Percentiles rank a stretch among this genome's conserved stretches.
Evolutionary conservation across 2,888 invertebrate genomes (phyloP).

Genomic region (Leucania comma): DNA sequence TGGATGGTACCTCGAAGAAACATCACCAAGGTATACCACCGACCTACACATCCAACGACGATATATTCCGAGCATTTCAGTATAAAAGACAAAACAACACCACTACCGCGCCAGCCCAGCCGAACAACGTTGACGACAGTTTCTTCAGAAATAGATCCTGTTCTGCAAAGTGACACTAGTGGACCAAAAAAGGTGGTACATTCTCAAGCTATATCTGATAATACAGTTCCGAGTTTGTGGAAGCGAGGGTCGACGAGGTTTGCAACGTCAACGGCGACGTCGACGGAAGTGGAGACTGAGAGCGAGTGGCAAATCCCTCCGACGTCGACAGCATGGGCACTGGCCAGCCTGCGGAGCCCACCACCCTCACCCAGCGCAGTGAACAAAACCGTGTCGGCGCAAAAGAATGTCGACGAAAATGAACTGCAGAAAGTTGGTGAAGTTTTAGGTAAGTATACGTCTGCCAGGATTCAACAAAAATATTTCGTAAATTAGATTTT

Average conservation of each 20-base stretch:
- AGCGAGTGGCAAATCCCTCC: slow-evolving; percentile 86
- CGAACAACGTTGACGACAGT: slow-evolving; percentile 82
- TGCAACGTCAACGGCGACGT: slow-evolving; percentile 76
- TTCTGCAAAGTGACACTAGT: slow-evolving; percentile 83
- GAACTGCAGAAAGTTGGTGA: slow-evolving; percentile 86
- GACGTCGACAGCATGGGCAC: slow-evolving; percentile 88
- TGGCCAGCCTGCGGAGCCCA: slow-evolving; percentile 86
- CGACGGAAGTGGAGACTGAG: slow-evolving; percentile 74
- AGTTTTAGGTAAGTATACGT: slow-evolving; percentile 76
- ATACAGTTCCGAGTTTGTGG: slow-evolving; percentile 86
- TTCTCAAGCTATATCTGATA: slow-evolving; percentile 84
- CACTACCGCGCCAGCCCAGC: slow-evolving; percentile 69
- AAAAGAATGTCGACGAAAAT: slow-evolving; percentile 82
- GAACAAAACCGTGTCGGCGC: slow-evolving; percentile 74
- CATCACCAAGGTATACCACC: slow-evolving; percentile 72
- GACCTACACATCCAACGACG: slow-evolving; percentile 78
- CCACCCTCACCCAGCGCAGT: slow-evolving; percentile 74
- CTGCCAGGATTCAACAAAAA: too few species aligned
- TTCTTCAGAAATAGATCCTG: slow-evolving; percentile 88
- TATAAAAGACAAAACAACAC: slow-evolving; percentile 79
- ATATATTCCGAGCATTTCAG: slow-evolving; percentile 86
- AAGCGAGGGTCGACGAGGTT: slow-evolving; percentile 89
- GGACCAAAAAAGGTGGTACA: slow-evolving; percentile 83
- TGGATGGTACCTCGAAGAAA: slow-evolving; percentile 86
- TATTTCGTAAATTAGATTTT: not conserved